A percentile compares a stretch with the other conserved stretches of the same genome.
Conservation (phyloP, 2,113 vertebrate species). For the Pongo abelii region DNA sequence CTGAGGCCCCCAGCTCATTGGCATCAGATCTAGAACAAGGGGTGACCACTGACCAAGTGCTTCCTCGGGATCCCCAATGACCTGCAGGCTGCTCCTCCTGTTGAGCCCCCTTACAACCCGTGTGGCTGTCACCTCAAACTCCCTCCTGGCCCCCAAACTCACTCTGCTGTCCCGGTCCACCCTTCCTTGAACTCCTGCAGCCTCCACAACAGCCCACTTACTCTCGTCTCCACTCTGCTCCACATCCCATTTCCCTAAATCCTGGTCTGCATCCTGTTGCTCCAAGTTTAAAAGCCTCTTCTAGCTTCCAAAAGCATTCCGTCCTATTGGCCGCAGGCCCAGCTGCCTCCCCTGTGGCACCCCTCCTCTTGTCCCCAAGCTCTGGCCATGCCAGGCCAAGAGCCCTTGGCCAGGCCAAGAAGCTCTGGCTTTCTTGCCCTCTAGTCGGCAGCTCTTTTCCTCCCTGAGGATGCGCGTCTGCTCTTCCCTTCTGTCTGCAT, state of each 20-base stretch:
- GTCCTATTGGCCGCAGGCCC: too few relatives aligned
- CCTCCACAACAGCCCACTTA: background rate
- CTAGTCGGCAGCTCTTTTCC: background rate
- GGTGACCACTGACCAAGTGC: background rate
- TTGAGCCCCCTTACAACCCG: background rate
- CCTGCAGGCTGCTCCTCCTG: background rate
- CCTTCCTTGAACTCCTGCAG: background rate
- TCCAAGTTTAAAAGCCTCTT: background rate
- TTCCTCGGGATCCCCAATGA: background rate
- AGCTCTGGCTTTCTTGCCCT: background rate
- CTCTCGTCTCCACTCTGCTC: background rate
- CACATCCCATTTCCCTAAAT: background rate
- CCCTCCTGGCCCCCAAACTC: background rate
- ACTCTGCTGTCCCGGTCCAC: background rate
- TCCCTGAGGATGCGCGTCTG: background rate
- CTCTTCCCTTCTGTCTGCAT: too few relatives aligned
- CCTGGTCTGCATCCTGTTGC: background rate
- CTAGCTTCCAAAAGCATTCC: background rate
- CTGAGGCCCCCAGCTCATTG: background rate
- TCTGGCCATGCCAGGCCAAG: background rate
- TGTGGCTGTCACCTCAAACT: background rate
- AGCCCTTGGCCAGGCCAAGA: too few relatives aligned
- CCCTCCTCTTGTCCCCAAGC: background rate
- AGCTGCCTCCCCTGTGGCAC: background rate
- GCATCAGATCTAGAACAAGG: background rate